Evolutionary conservation across 2,888 invertebrate species (phyloP).

Genomic region (Mechanitis messenoides): DNA sequence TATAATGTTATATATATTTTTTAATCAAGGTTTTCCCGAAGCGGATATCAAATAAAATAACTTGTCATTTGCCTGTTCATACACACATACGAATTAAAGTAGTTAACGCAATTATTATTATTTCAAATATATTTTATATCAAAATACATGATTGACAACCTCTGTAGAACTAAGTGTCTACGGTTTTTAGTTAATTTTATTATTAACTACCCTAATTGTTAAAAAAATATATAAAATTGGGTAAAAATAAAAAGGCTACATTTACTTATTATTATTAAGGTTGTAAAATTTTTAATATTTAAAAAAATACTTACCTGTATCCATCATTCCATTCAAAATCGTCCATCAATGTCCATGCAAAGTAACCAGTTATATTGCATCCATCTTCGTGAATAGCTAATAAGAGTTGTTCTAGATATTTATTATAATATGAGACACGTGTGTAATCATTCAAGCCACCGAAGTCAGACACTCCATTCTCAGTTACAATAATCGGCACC

Average conservation of each 20-base stretch:
- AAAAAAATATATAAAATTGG: too few relatives aligned
- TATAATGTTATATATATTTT: not conserved
- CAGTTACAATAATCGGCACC: slow-evolving; percentile 75
- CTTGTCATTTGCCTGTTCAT: not conserved
- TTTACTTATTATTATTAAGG: too few relatives aligned
- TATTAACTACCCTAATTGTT: too few relatives aligned
- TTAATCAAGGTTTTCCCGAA: not conserved
- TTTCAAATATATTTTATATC: too few relatives aligned
- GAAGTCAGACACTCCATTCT: slow-evolving; percentile 76
- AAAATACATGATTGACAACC: too few relatives aligned
- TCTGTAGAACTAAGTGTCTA: too few relatives aligned
- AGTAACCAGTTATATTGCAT: slow-evolving; percentile 70
- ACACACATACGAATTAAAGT: too few relatives aligned
- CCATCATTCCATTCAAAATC: slow-evolving; percentile 78
- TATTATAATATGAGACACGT: slow-evolving; percentile 74
- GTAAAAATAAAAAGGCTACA: too few relatives aligned
- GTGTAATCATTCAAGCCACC: slow-evolving; percentile 57
- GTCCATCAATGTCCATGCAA: slow-evolving; percentile 79
- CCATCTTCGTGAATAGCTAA: slow-evolving; percentile 59
- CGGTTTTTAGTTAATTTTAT: too few relatives aligned
- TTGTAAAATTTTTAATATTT: not conserved
- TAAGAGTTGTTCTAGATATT: slow-evolving; percentile 59
- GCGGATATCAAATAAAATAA: slow-evolving; percentile 4
- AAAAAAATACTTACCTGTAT: slow-evolving; percentile 50
- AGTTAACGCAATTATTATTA: too few relatives aligned